Evolutionary conservation across 1,140 invertebrate genomes (phyloP), one percentile per base, ranked within the genome.

Genomic region (Eueides isabella): DNA sequence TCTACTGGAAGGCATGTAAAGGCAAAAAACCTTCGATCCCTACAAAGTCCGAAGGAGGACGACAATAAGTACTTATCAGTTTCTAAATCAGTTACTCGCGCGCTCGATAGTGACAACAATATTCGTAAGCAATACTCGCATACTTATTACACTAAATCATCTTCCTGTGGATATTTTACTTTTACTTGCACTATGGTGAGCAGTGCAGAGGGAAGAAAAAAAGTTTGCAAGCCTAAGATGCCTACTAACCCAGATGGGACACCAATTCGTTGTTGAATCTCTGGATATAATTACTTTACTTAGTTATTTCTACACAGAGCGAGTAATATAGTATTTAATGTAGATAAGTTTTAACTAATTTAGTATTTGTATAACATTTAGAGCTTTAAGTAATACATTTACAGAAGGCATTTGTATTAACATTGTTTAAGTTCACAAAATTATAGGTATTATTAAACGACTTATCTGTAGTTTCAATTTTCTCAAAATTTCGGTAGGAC

Each of bases 101-200:
- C 95, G 76, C 92, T 96, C 64, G 92, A 93, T 62, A 79, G 82
- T 19, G 95, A 95, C 66, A 94, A 95, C 75, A 93, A 89, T 67
- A 94, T 94, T 76, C 93, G 95, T 65, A 96, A 95, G 85, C 95
- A 96, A 87, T 94, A 94, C 82, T 94, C 95, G n/a, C 95, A 96
- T 73, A 96, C 96, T 23, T 97, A 97, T 89, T 97, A 97, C 74
- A 97, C 96, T 0, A 97, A 97, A 85, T 97, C 96, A 16, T 97
- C 96, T 2, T 97, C 96, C 0, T 97, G 97, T 87, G 97, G 97
- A 33, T 97, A 97, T 81, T 97, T 97, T 77, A 97, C 97, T 3
- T 97, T 97, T 85, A 96, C 96, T 0, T 97, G 97, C 81, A 97
- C 97, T 38, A 95, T 96, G 79, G 96, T 97, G 3, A 96, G 96